Evolutionary conservation across 2,888 invertebrate genomes (phyloP), one percentile per base, ranked within the genome.

Genomic region (Steromphala cineraria): DNA sequence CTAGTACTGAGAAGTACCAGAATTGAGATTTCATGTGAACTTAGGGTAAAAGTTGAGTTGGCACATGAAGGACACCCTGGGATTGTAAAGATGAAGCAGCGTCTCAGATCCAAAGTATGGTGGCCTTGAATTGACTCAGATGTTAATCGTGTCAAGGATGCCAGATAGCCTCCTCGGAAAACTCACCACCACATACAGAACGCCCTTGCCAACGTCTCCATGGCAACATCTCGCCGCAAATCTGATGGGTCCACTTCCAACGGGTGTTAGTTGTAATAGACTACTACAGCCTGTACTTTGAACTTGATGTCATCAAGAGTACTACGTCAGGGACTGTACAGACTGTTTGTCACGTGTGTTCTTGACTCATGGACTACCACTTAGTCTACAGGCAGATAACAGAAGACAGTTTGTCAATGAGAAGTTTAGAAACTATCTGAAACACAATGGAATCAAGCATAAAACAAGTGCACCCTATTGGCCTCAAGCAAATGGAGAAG

Each of bases 201-300:
- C 84, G 17, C 36, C 56, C n/a, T 79, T 84, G 36, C 85, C 83
- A 24, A 55, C 74, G 10, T 80, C 75, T 28, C 87, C 84, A 15
- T 87, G 85, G 84, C 82, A 86, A 67, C 53, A 88, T 55, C 28
- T 87, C 5, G 83, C 86, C 2, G 74, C 75, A n/a, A 86, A 88
- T 28, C 36, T 82, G 10, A 17, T 84, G 15, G 86, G 86, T 24
- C 86, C 85, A n/a, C 78, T 86, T 28, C 82, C 83, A 21, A 52
- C 78, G 15, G 84, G 84, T n/a, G 2, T 75, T 87, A 21, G 86
- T 86, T 4, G 74, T 82, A 40, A 81, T 85, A 4, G 86, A 88
- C 71, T 87, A 87, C 77, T 86, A 83, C 40, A 88, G 85, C 75
- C 52, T 86, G 8, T 87, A 80, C 53, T 82, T 75, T 79, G 87